Percentiles rank a stretch among this genome's conserved stretches.
These are phyloP conservation scores for Drosophila punjabiensis DNA, from an alignment of 1,140 invertebrate genomes.

Conservation along the genomic window DNA sequence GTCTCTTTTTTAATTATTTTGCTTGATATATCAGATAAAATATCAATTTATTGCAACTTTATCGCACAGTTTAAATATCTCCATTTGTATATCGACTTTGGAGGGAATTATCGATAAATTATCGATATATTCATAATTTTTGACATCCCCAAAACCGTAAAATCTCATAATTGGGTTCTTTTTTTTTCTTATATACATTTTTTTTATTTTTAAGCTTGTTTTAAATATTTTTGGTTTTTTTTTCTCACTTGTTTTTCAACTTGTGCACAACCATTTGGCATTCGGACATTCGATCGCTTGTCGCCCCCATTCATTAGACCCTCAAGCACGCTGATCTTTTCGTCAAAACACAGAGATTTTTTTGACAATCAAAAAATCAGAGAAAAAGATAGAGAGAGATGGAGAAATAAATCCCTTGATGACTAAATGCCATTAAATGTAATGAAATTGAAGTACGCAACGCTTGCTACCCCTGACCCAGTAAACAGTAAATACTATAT, in stretches of 20 bases:
- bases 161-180: not conserved
- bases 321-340: slow-evolving; percentile 16
- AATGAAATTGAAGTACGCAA: slow-evolving; percentile 73
- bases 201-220: not conserved
- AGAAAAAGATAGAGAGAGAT: not conserved
- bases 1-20: too few relatives aligned
- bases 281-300: slow-evolving; percentile 38
- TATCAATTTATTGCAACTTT: not conserved
- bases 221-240: not conserved
- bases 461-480: slow-evolving; percentile 74
- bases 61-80: not conserved
- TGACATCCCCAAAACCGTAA: not conserved
- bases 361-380: not conserved
- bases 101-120: not conserved
- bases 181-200: too few relatives aligned
- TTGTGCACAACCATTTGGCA: slow-evolving; percentile 46
- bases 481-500: slow-evolving; percentile 30
- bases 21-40: too few relatives aligned
- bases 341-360: slow-evolving; percentile 1
- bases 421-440: slow-evolving; percentile 79
- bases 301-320: slow-evolving; percentile 39
- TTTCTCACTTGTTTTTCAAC: not conserved
- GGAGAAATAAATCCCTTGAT: slow-evolving; percentile 49
- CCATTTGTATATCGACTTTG: not conserved
- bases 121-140: not conserved